Conservation (phyloP, 1,140 invertebrate species). For the Scaptomyza montana region DNA sequence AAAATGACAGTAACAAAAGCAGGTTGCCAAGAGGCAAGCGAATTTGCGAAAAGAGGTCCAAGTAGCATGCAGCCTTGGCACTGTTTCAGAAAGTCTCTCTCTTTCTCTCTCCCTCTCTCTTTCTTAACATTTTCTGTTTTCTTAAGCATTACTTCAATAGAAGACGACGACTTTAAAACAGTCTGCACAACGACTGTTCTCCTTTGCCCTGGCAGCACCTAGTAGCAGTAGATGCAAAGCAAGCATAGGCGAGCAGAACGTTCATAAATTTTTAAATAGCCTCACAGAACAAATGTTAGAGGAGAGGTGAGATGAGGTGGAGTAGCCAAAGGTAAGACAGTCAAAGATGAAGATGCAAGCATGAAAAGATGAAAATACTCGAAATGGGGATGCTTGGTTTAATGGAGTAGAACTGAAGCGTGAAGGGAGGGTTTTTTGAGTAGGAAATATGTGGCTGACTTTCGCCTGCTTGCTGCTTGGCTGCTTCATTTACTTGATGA, state of each 20-base stretch:
- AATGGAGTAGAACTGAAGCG: constrained; percentile 11
- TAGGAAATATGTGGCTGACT: not conserved
- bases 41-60: not conserved
- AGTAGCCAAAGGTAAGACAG: constrained; percentile 57
- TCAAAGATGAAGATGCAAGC: constrained; percentile 13
- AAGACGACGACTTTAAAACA: constrained; percentile 9
- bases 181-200: not conserved
- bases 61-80: constrained; percentile 14
- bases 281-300: constrained; percentile 31
- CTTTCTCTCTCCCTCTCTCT: too few relatives aligned
- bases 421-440: not conserved
- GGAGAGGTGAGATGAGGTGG: too few relatives aligned
- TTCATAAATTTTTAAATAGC: constrained; percentile 73
- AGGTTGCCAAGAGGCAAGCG: not conserved
- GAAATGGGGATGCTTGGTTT: constrained; percentile 1
- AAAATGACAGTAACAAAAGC: not conserved
- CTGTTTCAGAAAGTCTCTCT: not conserved
- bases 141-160: constrained; percentile 5
- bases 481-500: constrained; percentile 79
- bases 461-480: constrained; percentile 13
- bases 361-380: not conserved
- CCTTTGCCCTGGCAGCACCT: not conserved
- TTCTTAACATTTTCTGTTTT: not conserved
- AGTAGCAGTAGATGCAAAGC: constrained; percentile 7
- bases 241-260: constrained; percentile 42